phyloP scores from a whole-genome alignment of 2,797 vertebrate genomes.

The Peromyscus eremicus region DNA sequence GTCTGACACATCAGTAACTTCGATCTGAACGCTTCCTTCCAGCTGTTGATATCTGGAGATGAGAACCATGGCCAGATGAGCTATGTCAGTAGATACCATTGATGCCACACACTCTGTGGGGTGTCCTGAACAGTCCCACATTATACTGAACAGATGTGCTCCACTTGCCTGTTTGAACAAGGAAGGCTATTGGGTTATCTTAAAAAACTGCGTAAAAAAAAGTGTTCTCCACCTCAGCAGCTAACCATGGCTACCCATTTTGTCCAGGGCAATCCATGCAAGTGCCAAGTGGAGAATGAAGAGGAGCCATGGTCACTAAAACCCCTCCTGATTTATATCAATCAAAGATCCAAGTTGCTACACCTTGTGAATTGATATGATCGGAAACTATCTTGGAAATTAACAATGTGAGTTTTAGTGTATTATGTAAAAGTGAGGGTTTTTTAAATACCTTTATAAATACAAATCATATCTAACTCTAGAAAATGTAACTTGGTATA shows the following conservation, averaged over 20 bases:
- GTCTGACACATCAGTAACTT: background rate
- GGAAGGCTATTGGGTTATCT: background rate
- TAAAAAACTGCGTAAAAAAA: background rate
- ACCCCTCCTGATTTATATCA: background rate
- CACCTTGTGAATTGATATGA: fast-evolving
- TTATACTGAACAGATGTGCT: background rate
- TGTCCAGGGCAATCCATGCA: background rate
- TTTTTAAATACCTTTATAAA: background rate
- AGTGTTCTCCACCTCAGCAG: background rate
- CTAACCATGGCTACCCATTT: background rate
- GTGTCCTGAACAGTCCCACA: background rate
- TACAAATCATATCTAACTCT: background rate
- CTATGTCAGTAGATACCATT: background rate
- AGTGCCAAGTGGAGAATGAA: fast-evolving
- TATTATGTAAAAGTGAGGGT: background rate
- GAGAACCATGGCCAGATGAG: background rate
- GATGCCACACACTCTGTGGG: background rate
- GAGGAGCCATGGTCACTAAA: background rate
- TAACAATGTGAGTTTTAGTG: background rate
- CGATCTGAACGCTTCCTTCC: background rate
- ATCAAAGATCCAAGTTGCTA: background rate
- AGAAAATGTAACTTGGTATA: background rate
- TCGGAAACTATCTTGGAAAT: fast-evolving
- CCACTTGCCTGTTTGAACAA: background rate
- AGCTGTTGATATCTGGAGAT: too few species aligned